Percentiles rank a stretch among this genome's conserved stretches.
These are phyloP conservation scores for Cotesia vestalis DNA, from an alignment of 1,140 invertebrate species.

Conservation along the genomic window DNA sequence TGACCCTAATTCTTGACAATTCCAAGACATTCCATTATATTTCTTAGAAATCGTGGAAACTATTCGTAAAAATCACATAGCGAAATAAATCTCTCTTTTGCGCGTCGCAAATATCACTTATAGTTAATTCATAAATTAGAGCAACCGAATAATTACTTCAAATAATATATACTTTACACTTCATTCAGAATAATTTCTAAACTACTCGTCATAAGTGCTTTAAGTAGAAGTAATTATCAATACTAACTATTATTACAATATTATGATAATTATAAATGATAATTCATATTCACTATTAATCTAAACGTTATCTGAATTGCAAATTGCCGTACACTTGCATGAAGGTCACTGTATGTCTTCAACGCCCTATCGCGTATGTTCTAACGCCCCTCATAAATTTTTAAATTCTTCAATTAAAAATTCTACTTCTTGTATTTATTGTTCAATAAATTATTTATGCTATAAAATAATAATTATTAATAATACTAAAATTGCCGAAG, in stretches of 20 bases:
- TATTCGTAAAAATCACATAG: constrained; percentile 13
- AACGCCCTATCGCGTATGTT: background rate
- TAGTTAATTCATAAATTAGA: background rate
- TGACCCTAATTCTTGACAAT: constrained; percentile 29
- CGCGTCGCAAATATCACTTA: background rate
- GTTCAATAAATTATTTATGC: too few species aligned
- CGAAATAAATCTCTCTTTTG: constrained; percentile 17
- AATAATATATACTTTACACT: background rate
- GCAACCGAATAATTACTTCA: background rate
- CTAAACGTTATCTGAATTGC: constrained; percentile 12
- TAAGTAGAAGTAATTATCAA: too few species aligned
- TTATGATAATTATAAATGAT: background rate
- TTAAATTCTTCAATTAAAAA: background rate
- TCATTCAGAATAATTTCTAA: background rate
- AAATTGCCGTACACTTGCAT: background rate
- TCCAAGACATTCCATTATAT: constrained; percentile 26
- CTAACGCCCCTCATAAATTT: background rate
- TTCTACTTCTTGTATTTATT: background rate
- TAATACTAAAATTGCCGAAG: too few species aligned
- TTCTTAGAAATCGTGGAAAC: constrained; percentile 44
- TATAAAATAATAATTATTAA: too few species aligned
- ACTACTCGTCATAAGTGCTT: too few species aligned
- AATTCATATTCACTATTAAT: constrained; percentile 1
- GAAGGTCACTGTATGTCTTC: constrained; percentile 1
- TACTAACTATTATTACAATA: too few species aligned